Evolutionary conservation across 2,888 invertebrate species (phyloP).

Genomic region (Rhimphoctona megacephalus): DNA sequence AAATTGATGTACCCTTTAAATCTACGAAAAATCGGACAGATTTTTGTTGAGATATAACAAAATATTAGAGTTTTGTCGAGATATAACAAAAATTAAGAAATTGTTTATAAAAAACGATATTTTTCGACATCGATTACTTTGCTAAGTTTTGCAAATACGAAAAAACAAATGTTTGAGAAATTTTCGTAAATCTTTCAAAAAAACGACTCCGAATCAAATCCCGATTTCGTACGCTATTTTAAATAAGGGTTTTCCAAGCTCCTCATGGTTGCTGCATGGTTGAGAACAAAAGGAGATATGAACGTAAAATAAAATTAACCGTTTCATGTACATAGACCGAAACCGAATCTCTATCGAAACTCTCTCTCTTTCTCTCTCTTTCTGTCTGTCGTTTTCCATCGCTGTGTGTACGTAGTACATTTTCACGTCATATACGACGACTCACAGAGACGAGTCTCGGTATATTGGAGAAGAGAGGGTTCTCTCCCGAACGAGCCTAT

Average conservation of each 20-base stretch:
- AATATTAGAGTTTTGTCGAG: too few species aligned
- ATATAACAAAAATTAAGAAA: too few species aligned
- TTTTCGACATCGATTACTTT: too few species aligned
- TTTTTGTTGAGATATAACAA: too few species aligned
- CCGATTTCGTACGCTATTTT: background rate
- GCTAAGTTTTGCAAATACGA: too few species aligned
- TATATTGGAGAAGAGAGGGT: constrained; percentile 41
- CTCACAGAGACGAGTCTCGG: constrained; percentile 40
- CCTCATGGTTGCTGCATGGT: background rate
- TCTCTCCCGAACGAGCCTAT: constrained; percentile 71
- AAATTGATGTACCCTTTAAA: too few species aligned
- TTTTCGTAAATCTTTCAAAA: background rate
- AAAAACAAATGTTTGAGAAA: too few species aligned
- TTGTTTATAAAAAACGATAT: too few species aligned
- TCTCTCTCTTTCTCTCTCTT: constrained; percentile 30
- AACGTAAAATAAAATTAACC: constrained; percentile 24
- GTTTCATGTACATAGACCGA: constrained; percentile 4
- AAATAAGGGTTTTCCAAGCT: background rate
- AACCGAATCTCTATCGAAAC: constrained; percentile 41
- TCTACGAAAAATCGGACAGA: too few species aligned
- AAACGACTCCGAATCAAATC: background rate
- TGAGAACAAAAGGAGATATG: constrained; percentile 6
- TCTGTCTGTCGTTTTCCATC: constrained; percentile 6
- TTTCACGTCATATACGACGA: constrained; percentile 42
- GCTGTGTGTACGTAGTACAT: constrained; percentile 29